A percentile compares a stretch with the other conserved stretches of the same genome.
phyloP scores from a whole-genome alignment of 2,113 vertebrate species.

The Sturnira hondurensis region DNA sequence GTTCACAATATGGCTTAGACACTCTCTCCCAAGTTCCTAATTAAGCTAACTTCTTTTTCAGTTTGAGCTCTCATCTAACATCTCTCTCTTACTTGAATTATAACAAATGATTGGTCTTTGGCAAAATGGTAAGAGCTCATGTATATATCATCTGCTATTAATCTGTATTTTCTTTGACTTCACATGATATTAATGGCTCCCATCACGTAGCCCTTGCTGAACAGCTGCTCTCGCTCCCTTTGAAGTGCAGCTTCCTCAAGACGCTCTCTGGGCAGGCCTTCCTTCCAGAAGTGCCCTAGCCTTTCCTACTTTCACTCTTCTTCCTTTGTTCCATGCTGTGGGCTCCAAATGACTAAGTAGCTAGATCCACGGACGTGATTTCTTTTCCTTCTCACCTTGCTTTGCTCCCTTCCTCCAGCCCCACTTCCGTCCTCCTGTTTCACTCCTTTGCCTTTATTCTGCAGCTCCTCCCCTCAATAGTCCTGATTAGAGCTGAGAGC shows the following conservation, averaged over 20 bases:
- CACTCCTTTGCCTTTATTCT: neutral
- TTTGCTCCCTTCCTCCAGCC: neutral
- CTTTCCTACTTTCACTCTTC: neutral
- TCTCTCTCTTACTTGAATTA: neutral
- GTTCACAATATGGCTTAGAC: neutral
- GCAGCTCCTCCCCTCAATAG: neutral
- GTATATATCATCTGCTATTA: conserved; percentile 24
- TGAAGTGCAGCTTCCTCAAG: conserved; percentile 11
- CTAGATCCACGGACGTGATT: neutral
- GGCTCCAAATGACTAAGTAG: neutral
- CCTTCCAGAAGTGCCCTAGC: neutral
- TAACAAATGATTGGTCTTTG: conserved; percentile 19
- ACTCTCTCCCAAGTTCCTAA: neutral
- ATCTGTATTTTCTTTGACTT: conserved; percentile 37
- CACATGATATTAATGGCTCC: conserved; percentile 12
- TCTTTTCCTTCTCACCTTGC: neutral
- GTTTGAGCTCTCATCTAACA: neutral
- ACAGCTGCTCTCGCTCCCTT: conserved; percentile 2
- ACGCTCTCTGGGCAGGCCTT: neutral
- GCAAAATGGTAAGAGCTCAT: neutral
- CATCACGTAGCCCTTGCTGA: neutral
- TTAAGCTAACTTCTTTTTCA: neutral
- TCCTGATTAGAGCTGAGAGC: conserved; percentile 25
- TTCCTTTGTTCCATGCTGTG: neutral
- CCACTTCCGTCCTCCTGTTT: neutral